phyloP scores from a whole-genome alignment of 2,797 vertebrate genomes.

The Anabas testudineus region DNA sequence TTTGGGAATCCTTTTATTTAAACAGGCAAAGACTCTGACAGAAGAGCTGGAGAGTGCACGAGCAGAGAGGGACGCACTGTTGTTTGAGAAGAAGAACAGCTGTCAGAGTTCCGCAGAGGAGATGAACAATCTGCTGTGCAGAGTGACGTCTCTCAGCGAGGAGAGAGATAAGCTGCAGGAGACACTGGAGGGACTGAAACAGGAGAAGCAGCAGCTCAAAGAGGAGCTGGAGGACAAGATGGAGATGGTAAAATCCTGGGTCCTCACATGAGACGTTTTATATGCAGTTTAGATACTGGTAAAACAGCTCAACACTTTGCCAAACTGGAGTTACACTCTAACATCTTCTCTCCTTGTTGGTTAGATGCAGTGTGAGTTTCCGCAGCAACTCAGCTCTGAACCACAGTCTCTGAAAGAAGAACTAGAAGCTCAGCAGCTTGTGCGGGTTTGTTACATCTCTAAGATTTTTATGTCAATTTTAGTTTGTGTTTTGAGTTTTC shows the following conservation, averaged over 20 bases:
- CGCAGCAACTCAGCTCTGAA: slow-evolving; percentile 21
- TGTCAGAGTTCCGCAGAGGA: slow-evolving; percentile 32
- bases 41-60: slow-evolving; percentile 21
- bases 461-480: too few species aligned
- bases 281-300: too few species aligned
- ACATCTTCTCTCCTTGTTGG: background rate
- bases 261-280: too few species aligned
- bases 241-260: slow-evolving; percentile 38
- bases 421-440: slow-evolving; percentile 15
- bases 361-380: slow-evolving; percentile 8
- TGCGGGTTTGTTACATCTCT: too few species aligned
- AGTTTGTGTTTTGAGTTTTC: too few species aligned
- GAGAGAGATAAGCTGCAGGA: slow-evolving; percentile 83
- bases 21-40: slow-evolving; percentile 21
- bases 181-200: slow-evolving; percentile 61
- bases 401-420: background rate
- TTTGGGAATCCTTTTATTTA: background rate
- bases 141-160: slow-evolving; percentile 69
- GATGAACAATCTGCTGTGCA: slow-evolving; percentile 50
- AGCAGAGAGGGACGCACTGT: slow-evolving; percentile 8
- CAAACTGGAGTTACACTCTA: too few species aligned
- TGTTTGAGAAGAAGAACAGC: slow-evolving; percentile 3
- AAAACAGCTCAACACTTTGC: too few species aligned
- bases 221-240: slow-evolving; percentile 75
- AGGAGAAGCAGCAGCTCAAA: slow-evolving; percentile 77